A percentile compares a stretch with the other conserved stretches of the same genome.
Evolutionary conservation across 2,888 invertebrate genomes (phyloP).

Genomic region (Lasioglossum malachurum): DNA sequence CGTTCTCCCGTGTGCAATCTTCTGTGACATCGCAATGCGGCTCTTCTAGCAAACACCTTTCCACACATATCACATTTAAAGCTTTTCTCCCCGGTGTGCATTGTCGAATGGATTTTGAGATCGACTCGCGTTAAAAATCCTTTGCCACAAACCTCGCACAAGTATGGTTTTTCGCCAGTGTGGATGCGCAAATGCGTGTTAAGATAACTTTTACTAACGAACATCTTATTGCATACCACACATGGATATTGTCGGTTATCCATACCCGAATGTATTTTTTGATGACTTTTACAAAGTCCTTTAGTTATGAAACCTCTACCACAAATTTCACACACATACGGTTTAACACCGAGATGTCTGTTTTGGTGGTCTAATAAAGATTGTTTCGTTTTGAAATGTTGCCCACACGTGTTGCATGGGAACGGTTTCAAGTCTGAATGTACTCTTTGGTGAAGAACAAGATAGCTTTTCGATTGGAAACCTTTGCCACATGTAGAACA

Average conservation of each 20-base stretch:
- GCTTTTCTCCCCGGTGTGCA: constrained; percentile 88
- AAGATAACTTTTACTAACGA: constrained; percentile 88
- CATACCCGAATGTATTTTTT: constrained; percentile 87
- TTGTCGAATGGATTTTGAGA: constrained; percentile 87
- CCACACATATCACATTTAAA: constrained; percentile 88
- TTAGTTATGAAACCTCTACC: constrained; percentile 87
- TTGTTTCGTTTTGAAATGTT: constrained; percentile 88
- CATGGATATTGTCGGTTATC: constrained; percentile 88
- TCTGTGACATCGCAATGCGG: constrained; percentile 87
- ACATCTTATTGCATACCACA: constrained; percentile 87
- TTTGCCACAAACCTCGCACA: constrained; percentile 88
- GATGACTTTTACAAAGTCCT: constrained; percentile 87
- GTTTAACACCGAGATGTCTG: constrained; percentile 87
- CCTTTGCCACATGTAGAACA: constrained; percentile 88
- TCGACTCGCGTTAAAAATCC: constrained; percentile 87
- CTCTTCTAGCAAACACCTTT: constrained; percentile 88
- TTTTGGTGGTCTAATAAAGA: constrained; percentile 87
- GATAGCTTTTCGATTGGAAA: constrained; percentile 87
- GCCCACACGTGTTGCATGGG: constrained; percentile 87
- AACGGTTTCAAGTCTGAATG: constrained; percentile 87
- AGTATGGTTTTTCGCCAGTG: constrained; percentile 87
- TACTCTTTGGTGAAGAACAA: constrained; percentile 87
- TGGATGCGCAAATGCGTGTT: constrained; percentile 87
- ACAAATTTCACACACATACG: constrained; percentile 87
- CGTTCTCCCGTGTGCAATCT: constrained; percentile 87